phyloP scores from a whole-genome alignment of 2,797 vertebrate genomes.

The Melanotaenia nigrans region DNA sequence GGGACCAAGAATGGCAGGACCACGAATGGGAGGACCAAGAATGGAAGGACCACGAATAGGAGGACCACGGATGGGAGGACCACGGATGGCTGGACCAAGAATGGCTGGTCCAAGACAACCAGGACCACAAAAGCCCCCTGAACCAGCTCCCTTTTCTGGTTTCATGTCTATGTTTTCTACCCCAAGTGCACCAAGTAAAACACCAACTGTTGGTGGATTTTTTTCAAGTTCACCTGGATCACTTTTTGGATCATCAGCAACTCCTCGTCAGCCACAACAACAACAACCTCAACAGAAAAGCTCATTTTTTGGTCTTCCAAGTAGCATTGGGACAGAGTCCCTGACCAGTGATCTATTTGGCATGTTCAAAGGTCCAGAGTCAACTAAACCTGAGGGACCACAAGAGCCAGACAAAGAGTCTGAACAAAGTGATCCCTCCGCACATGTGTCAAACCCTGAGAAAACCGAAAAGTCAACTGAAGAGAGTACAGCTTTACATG shows the following conservation, averaged over 20 bases:
- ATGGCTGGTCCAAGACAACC: conserved; percentile 71
- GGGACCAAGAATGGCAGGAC: conserved; percentile 52
- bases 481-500: conserved; percentile 39
- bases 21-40: conserved; percentile 36
- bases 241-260: conserved; percentile 78
- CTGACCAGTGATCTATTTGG: conserved; percentile 88
- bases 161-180: conserved; percentile 93
- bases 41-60: conserved; percentile 48
- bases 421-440: conserved; percentile 19
- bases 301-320: conserved; percentile 88
- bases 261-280: conserved; percentile 75
- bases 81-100: conserved; percentile 55
- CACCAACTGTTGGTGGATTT: conserved; percentile 83
- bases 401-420: conserved; percentile 39
- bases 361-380: conserved; percentile 86
- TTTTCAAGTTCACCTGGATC: conserved; percentile 85
- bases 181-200: conserved; percentile 83
- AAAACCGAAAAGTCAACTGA: conserved; percentile 32
- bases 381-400: conserved; percentile 69
- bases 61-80: conserved; percentile 50
- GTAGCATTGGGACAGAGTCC: conserved; percentile 82
- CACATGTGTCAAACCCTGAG: conserved; percentile 26
- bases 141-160: conserved; percentile 88
- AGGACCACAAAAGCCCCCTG: conserved; percentile 78
- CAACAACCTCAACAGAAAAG: conserved; percentile 84